A percentile compares a stretch with the other conserved stretches of the same genome.
Conservation (phyloP, 2,797 vertebrate genomes). For the Acropternis orthonyx region DNA sequence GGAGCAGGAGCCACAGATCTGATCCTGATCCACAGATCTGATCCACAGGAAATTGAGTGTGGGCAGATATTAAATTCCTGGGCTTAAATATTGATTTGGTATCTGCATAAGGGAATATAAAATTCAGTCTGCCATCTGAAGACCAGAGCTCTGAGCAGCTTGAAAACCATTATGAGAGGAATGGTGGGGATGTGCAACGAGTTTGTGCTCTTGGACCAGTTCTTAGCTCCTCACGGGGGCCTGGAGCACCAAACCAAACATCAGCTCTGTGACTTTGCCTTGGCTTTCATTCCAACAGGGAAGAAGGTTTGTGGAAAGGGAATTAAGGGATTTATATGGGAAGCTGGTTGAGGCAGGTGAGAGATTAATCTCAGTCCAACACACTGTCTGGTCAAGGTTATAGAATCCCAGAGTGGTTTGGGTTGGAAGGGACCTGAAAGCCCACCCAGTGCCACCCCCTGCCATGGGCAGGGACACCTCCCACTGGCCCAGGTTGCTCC, state of each 20-base stretch:
- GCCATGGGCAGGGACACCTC: background rate
- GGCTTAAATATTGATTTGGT: background rate
- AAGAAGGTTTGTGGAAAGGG: background rate
- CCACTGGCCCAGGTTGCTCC: rapidly evolving
- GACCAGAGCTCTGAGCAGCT: background rate
- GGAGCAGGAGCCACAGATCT: background rate
- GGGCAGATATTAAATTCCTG: background rate
- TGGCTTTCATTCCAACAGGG: background rate
- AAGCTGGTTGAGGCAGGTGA: background rate
- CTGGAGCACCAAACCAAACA: background rate
- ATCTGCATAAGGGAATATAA: background rate
- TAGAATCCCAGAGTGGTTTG: background rate
- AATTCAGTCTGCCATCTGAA: background rate
- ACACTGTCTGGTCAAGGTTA: rapidly evolving
- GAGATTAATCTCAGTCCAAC: background rate
- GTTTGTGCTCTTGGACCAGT: background rate
- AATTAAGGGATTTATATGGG: background rate
- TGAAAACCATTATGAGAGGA: background rate
- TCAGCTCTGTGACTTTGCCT: background rate
- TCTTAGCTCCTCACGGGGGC: background rate
- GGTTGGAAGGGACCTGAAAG: background rate
- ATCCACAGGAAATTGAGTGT: background rate
- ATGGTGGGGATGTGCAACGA: background rate
- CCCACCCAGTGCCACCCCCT: rapidly evolving
- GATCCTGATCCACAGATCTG: background rate